A percentile compares a stretch with the other conserved stretches of the same genome.
Evolutionary conservation across 30 jellyfish, hydroid and myxozoan species (phyloP).

Genomic region (Chironex yamaguchii): DNA sequence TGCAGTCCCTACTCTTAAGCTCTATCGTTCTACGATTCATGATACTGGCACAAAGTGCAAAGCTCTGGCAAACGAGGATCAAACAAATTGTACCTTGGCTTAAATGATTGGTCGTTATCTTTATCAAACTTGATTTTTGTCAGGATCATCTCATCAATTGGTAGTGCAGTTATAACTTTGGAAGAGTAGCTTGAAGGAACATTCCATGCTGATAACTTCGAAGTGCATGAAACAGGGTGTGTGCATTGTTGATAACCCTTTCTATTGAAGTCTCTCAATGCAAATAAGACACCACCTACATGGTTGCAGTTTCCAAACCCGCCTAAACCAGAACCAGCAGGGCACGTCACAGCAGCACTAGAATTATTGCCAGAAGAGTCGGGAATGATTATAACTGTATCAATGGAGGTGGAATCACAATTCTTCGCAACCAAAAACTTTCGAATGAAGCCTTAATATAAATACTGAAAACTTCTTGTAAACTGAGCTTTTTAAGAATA

Average conservation of each 20-base stretch:
- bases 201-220: constrained; percentile 53
- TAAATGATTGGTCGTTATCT: constrained; percentile 13
- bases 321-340: constrained; percentile 7
- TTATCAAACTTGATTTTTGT: constrained; percentile 11
- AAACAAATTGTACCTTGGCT: background rate
- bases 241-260: background rate
- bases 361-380: background rate
- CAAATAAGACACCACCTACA: background rate
- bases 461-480: background rate
- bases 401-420: background rate
- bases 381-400: background rate
- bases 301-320: constrained; percentile 5
- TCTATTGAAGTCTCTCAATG: background rate
- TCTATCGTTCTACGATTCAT: too few species aligned
- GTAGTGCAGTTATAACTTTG: background rate
- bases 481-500: background rate
- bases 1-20: too few species aligned
- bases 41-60: too few species aligned
- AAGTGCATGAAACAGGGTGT: constrained; percentile 30
- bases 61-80: too few species aligned
- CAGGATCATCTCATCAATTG: constrained; percentile 35
- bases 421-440: too few species aligned
- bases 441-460: too few species aligned
- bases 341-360: background rate
- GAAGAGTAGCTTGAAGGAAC: constrained; percentile 4